phyloP scores from a whole-genome alignment of 2,888 invertebrate species.

The Macrophya annulata region DNA sequence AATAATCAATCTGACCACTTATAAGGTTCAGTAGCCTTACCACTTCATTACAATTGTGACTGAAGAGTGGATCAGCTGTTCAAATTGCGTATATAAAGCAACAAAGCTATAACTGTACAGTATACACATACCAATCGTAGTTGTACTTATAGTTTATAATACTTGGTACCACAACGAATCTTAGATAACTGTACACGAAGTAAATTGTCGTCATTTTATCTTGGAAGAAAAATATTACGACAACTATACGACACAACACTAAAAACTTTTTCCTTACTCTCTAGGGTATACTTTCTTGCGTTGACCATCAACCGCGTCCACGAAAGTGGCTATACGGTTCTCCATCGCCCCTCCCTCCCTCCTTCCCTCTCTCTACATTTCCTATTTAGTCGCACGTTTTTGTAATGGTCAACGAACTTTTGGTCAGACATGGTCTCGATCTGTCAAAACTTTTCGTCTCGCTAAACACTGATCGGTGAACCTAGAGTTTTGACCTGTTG shows the following conservation, averaged over 20 bases:
- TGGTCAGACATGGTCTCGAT: neutral
- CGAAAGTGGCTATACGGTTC: neutral
- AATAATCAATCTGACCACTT: conserved; percentile 47
- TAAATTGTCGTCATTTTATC: conserved; percentile 11
- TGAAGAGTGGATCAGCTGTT: conserved; percentile 36
- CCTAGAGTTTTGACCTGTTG: neutral
- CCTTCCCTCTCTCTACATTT: neutral
- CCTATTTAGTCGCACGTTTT: conserved; percentile 19
- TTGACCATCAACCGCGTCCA: conserved; percentile 46
- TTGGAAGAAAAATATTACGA: conserved; percentile 1
- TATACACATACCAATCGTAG: neutral
- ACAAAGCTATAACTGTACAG: neutral
- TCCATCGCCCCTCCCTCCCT: neutral
- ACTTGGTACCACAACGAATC: neutral
- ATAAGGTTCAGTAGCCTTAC: neutral
- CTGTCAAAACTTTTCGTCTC: conserved; percentile 9
- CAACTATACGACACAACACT: neutral
- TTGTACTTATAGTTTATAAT: neutral
- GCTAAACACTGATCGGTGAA: neutral
- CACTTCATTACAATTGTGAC: neutral
- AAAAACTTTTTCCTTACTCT: neutral
- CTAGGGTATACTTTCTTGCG: neutral
- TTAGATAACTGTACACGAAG: conserved; percentile 25
- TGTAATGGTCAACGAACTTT: conserved; percentile 39
- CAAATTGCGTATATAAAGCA: neutral